These are phyloP conservation scores for Opisthocomus hoazin DNA, from an alignment of 2,113 vertebrate species.

Conservation along the genomic window DNA sequence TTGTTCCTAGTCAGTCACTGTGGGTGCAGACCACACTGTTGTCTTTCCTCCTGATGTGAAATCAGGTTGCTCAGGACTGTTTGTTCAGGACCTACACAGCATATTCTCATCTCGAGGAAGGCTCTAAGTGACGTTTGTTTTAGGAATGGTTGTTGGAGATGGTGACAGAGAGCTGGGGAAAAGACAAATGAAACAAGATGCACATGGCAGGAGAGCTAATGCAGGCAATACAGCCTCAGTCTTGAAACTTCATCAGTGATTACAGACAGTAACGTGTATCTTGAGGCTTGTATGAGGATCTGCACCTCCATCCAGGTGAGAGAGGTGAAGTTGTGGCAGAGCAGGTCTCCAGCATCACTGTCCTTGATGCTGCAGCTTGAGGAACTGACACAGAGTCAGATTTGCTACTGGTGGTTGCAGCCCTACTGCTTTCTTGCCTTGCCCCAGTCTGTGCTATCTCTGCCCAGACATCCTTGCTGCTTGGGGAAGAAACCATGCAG, in stretches of 20 bases:
- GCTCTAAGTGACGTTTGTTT: not conserved
- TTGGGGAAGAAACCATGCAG: not conserved
- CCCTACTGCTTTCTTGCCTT: not conserved
- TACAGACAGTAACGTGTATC: not conserved
- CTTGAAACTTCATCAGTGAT: not conserved
- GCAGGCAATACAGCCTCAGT: not conserved
- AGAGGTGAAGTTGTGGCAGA: not conserved
- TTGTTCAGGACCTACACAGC: not conserved
- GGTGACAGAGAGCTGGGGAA: not conserved
- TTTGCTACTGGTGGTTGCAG: not conserved
- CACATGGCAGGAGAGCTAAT: not conserved
- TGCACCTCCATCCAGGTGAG: not conserved
- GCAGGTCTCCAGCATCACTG: not conserved
- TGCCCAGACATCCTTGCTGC: rapidly evolving
- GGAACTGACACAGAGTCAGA: not conserved
- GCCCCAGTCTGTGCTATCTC: not conserved
- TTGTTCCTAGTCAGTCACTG: not conserved
- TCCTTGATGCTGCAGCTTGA: not conserved
- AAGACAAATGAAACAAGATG: not conserved
- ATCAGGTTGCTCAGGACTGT: not conserved
- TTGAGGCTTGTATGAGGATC: not conserved
- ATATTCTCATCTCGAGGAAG: not conserved
- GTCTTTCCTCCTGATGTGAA: not conserved
- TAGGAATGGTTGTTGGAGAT: not conserved
- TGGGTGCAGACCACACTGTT: not conserved